A percentile compares a stretch with the other conserved stretches of the same genome.
These are phyloP conservation scores for Gymnocypris eckloni DNA, from an alignment of 2,797 vertebrate genomes.

Conservation along the genomic window DNA sequence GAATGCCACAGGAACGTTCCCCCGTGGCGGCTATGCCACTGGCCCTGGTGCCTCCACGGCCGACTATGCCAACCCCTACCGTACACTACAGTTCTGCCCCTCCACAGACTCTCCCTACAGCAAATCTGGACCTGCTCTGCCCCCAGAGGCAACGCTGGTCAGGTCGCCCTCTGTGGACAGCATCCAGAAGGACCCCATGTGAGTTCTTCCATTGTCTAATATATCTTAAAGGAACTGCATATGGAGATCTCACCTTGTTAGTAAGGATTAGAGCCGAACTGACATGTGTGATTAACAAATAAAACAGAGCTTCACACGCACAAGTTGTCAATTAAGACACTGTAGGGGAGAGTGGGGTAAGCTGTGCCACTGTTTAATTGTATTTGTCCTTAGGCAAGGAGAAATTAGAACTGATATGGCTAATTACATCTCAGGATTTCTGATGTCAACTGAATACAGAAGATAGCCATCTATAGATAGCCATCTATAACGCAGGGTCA, in stretches of 20 bases:
- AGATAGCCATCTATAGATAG: not conserved
- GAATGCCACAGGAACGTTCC: constrained; percentile 89
- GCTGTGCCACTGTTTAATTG: constrained; percentile 8
- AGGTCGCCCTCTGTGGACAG: constrained; percentile 98
- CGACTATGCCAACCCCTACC: constrained; percentile 95
- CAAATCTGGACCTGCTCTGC: constrained; percentile 96
- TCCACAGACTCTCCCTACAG: constrained; percentile 98
- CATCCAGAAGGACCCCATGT: constrained; percentile 99
- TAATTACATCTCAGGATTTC: not conserved
- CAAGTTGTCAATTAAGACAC: constrained; percentile 29
- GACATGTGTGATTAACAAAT: constrained; percentile 32
- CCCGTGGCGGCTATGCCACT: constrained; percentile 92
- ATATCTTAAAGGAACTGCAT: constrained; percentile 17
- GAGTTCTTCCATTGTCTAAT: constrained; percentile 59
- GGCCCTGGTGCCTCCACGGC: constrained; percentile 78
- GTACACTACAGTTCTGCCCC: constrained; percentile 98
- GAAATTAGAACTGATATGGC: not conserved
- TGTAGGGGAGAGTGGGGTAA: constrained; percentile 20
- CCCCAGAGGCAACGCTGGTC: constrained; percentile 93
- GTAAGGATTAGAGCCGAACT: not conserved
- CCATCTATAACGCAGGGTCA: not conserved
- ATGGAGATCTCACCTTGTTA: not conserved
- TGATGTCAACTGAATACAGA: not conserved
- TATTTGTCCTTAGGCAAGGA: not conserved
- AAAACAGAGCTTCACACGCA: constrained; percentile 3